phyloP scores from a whole-genome alignment of 2,113 vertebrate species.

The Irena cyanogastra region DNA sequence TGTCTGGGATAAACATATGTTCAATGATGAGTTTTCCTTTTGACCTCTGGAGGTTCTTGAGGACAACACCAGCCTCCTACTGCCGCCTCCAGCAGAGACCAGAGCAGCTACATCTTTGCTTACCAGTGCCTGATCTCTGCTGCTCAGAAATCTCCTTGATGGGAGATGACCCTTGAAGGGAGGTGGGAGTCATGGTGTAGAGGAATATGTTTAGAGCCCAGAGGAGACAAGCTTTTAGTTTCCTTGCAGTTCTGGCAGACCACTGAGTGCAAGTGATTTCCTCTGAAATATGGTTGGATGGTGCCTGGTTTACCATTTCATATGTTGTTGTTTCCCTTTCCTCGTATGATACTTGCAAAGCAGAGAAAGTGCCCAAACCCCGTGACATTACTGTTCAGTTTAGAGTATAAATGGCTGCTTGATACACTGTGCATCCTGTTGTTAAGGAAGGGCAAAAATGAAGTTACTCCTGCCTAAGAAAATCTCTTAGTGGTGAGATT shows the following conservation, averaged over 20 bases:
- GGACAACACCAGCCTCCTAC: not conserved
- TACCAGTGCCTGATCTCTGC: not conserved
- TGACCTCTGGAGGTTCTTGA: not conserved
- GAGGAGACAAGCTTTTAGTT: not conserved
- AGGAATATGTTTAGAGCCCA: not conserved
- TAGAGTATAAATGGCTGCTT: not conserved
- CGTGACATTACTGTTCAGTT: not conserved
- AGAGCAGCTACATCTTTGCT: not conserved
- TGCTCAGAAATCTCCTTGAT: not conserved
- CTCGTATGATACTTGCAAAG: not conserved
- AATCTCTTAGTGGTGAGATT: not conserved
- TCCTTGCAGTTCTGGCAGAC: not conserved
- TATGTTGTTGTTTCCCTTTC: not conserved
- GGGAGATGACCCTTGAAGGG: not conserved
- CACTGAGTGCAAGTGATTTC: not conserved
- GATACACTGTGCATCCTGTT: not conserved
- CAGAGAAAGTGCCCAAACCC: not conserved
- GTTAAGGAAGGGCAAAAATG: not conserved
- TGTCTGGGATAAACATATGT: fast-evolving
- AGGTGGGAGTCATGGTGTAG: not conserved
- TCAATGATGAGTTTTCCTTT: not conserved
- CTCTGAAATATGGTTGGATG: not conserved
- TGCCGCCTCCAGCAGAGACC: not conserved
- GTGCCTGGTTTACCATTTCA: not conserved
- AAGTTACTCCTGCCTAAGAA: not conserved